Percentiles rank a stretch among this genome's conserved stretches.
phyloP scores from a whole-genome alignment of 2,888 invertebrate species.

The Erebia aethiops region DNA sequence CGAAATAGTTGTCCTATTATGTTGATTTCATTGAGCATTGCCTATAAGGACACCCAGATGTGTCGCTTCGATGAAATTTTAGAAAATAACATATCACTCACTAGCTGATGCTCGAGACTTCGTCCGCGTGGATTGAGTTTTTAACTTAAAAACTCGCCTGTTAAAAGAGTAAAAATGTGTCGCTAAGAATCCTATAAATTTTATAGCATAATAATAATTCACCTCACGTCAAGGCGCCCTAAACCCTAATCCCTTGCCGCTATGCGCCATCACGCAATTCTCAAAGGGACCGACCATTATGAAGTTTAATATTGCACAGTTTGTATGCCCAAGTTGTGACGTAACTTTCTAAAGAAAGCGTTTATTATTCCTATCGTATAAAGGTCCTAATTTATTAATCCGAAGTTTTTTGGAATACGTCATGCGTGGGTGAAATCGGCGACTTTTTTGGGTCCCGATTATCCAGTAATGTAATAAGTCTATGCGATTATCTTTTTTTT shows the following conservation, averaged over 20 bases:
- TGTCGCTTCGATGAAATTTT: conserved; percentile 43
- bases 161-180: no score
- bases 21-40: conserved; percentile 41
- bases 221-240: conserved; percentile 3
- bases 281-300: conserved; percentile 35
- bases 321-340: conserved; percentile 28
- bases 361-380: conserved; percentile 8
- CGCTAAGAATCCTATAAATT: neutral
- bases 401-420: neutral
- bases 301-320: neutral
- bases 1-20: conserved; percentile 35
- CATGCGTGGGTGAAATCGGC: neutral
- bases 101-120: no score
- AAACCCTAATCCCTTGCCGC: conserved; percentile 30
- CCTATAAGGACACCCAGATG: conserved; percentile 46
- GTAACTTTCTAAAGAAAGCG: conserved; percentile 34
- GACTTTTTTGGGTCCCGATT: neutral
- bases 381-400: conserved; percentile 6
- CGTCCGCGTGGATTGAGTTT: no score
- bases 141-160: no score
- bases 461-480: neutral
- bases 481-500: no score
- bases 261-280: conserved; percentile 34
- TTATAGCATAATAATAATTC: neutral
- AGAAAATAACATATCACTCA: conserved; percentile 32